These are phyloP conservation scores for Epistrophe eligans DNA, from an alignment of 2,888 invertebrate genomes.

Conservation along the genomic window DNA sequence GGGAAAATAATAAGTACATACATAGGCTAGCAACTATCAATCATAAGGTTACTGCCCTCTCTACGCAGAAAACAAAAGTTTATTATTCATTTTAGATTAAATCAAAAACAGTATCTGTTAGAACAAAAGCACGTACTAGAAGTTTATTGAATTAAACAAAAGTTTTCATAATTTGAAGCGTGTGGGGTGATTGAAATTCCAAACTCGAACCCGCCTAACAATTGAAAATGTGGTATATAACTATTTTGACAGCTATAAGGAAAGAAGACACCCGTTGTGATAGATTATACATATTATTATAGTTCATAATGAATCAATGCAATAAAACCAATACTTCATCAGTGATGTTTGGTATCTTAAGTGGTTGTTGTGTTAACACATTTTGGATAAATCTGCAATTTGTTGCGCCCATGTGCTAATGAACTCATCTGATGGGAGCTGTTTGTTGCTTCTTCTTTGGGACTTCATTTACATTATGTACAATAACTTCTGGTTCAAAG, in stretches of 20 bases:
- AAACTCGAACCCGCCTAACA: constrained; percentile 1
- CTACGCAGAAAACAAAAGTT: constrained; percentile 67
- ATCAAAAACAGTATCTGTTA: constrained; percentile 42
- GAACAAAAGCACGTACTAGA: constrained; percentile 56
- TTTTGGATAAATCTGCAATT: constrained; percentile 53
- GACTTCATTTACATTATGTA: background rate
- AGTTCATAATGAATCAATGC: constrained; percentile 22
- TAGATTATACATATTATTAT: background rate
- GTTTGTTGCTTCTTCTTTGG: background rate
- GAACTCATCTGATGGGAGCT: background rate
- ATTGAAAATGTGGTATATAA: constrained; percentile 25
- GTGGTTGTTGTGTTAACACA: constrained; percentile 28
- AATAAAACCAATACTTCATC: constrained; percentile 6
- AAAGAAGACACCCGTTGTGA: background rate
- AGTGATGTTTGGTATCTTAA: background rate
- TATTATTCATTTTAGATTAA: constrained; percentile 31
- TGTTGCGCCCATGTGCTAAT: constrained; percentile 52
- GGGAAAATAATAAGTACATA: constrained; percentile 18
- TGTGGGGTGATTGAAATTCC: constrained; percentile 33
- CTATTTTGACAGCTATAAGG: constrained; percentile 35
- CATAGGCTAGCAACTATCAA: constrained; percentile 31
- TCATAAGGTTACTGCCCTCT: constrained; percentile 59
- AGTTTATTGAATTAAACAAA: constrained; percentile 54
- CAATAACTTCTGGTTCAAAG: background rate
- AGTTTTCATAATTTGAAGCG: constrained; percentile 56